Conservation (phyloP, 2,797 vertebrate genomes). For the Danio tinwini region DNA sequence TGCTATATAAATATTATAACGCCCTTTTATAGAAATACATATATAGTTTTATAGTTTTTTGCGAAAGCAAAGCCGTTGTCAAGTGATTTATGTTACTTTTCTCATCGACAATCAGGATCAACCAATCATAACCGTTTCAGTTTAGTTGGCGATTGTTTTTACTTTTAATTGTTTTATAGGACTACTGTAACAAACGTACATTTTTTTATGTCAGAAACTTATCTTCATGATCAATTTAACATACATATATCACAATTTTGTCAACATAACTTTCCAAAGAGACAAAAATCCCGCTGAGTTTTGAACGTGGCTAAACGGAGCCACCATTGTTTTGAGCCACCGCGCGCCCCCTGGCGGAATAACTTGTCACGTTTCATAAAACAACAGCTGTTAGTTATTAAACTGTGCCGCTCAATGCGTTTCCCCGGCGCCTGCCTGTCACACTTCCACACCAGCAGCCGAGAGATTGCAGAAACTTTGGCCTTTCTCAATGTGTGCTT, state of each 20-base stretch:
- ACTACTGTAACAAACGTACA: neutral
- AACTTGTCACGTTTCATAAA: fast-evolving
- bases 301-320: neutral
- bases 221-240: neutral
- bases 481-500: conserved; percentile 1
- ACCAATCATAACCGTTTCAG: neutral
- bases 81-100: conserved; percentile 4
- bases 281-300: neutral
- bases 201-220: neutral
- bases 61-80: neutral
- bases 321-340: neutral
- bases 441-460: conserved; percentile 5
- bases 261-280: neutral
- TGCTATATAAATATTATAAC: too few species aligned
- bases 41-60: neutral
- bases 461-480: neutral
- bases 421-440: conserved; percentile 14
- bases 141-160: neutral
- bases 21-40: too few species aligned
- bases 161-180: neutral
- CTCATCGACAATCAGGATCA: neutral
- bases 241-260: neutral
- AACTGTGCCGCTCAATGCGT: neutral
- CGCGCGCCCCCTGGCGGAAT: neutral
- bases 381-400: too few species aligned